Evolutionary conservation across 1,140 invertebrate species (phyloP).

Genomic region (Dendroctonus ponderosae): DNA sequence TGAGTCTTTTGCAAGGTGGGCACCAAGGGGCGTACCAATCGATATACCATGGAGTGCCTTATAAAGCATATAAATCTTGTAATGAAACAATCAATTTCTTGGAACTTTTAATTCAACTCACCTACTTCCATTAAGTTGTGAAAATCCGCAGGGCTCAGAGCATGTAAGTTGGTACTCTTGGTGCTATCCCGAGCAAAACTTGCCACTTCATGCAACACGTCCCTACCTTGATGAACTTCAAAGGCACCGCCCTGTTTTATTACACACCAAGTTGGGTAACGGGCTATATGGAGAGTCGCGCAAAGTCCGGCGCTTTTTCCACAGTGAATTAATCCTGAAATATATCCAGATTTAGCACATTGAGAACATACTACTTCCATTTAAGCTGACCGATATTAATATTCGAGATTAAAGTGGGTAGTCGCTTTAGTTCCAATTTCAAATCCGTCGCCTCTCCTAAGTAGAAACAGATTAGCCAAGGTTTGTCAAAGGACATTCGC

Average conservation of each 20-base stretch:
- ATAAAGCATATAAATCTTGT: neutral
- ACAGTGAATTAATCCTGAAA: constrained; percentile 64
- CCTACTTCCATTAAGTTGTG: constrained; percentile 53
- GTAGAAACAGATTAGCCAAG: constrained; percentile 69
- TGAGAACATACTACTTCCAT: neutral
- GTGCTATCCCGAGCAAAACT: constrained; percentile 67
- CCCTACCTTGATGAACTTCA: constrained; percentile 69
- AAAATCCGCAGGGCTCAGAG: constrained; percentile 63
- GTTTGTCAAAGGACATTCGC: constrained; percentile 46
- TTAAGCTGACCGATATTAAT: constrained; percentile 57
- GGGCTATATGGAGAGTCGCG: constrained; percentile 55
- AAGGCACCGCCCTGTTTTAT: constrained; percentile 69
- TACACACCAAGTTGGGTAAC: constrained; percentile 70
- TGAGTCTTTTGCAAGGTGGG: constrained; percentile 73
- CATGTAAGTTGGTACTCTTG: constrained; percentile 62
- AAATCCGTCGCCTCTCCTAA: constrained; percentile 55
- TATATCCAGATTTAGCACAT: constrained; percentile 19
- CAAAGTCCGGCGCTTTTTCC: constrained; percentile 57
- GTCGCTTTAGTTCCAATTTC: constrained; percentile 59
- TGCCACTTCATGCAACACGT: constrained; percentile 64
- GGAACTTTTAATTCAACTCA: constrained; percentile 35
- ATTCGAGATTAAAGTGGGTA: constrained; percentile 60
- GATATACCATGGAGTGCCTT: constrained; percentile 65
- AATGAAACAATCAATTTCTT: no score
- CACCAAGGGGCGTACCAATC: constrained; percentile 85